A percentile compares a stretch with the other conserved stretches of the same genome.
Evolutionary conservation across 2,797 vertebrate genomes (phyloP).

Genomic region (Ciconia nigra): DNA sequence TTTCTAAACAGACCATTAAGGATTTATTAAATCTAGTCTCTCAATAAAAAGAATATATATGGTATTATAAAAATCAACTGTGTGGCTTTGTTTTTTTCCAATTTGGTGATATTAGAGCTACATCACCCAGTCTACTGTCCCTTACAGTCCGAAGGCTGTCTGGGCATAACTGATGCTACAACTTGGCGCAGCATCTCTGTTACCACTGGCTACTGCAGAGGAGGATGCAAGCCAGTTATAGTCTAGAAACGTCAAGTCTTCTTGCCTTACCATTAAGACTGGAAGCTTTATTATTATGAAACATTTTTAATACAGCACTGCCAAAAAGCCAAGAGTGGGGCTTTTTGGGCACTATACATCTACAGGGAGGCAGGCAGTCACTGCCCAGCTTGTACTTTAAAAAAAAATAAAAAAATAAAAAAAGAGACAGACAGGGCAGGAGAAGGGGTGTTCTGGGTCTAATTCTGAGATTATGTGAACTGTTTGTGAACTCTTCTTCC

Average conservation of each 20-base stretch:
- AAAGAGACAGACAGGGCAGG: neutral
- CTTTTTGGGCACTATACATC: neutral
- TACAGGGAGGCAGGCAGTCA: neutral
- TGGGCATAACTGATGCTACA: constrained; percentile 16
- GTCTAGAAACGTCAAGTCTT: constrained; percentile 3
- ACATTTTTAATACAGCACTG: neutral
- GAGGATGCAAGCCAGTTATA: constrained; percentile 19
- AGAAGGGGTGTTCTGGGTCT: neutral
- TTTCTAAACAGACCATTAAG: constrained; percentile 44
- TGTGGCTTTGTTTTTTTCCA: constrained; percentile 44
- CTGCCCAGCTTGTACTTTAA: neutral
- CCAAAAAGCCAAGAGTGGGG: neutral
- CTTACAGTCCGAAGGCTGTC: neutral
- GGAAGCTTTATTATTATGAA: neutral
- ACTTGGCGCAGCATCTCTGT: neutral
- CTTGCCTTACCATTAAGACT: constrained; percentile 5
- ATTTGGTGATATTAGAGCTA: constrained; percentile 40
- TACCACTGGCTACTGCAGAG: constrained; percentile 43
- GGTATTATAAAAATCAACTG: constrained; percentile 43
- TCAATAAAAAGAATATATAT: neutral
- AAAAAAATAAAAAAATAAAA: no score
- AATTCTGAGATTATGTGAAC: neutral
- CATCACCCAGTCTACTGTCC: neutral
- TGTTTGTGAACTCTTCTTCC: neutral
- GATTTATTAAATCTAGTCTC: constrained; percentile 29